Evolutionary conservation across 1,140 invertebrate species (phyloP), one percentile per base, ranked within the genome.

Genomic region (Nephila pilipes): DNA sequence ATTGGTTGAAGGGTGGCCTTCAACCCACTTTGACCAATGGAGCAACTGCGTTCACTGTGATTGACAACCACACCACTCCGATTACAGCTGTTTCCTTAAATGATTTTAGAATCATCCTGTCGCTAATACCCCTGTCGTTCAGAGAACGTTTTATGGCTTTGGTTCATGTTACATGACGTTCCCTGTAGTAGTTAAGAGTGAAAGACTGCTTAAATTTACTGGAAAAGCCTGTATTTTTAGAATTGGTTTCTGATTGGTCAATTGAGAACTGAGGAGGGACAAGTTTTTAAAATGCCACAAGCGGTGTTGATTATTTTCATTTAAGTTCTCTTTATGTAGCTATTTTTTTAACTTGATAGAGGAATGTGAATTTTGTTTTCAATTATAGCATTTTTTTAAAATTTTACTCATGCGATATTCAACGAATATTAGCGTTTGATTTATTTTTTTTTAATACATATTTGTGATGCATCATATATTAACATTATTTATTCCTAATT

Each of bases 51-150:
- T 69, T 54, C 32, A 14, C 18, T 25, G 55, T 87, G 91, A 93
- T 87, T 93, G 91, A 87, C 91, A 87, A 46, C 83, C 85, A 54
- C 29, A 79, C 63, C 29, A 75, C 63, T 58, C 57, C 63, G 91
- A 87, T 87, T 93, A 93, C 91, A 60, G 54, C 83, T 87, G 91
- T 93, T 93, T 80, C 90, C 63, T 69, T 69, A 92, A 85, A 92
- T 92, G 80, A 81, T 38, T 92, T 85, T 92, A 92, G 46, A 92
- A 69, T 85, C 80, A 18, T 36, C 20, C 36, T 92, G 58, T 85
- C 90, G 85, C 60, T 85, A 92, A 92, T 75, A 85, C 60, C 90
- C 90, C 4, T 85, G 80, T 63, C 54, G 38, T 90, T 46, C 29
- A n/a, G 22, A 57, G 88, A 58, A 38, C 55, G 25, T 92, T 92